Evolutionary conservation across 2,797 vertebrate species (phyloP).

Genomic region (Arctocebus calabarensis): DNA sequence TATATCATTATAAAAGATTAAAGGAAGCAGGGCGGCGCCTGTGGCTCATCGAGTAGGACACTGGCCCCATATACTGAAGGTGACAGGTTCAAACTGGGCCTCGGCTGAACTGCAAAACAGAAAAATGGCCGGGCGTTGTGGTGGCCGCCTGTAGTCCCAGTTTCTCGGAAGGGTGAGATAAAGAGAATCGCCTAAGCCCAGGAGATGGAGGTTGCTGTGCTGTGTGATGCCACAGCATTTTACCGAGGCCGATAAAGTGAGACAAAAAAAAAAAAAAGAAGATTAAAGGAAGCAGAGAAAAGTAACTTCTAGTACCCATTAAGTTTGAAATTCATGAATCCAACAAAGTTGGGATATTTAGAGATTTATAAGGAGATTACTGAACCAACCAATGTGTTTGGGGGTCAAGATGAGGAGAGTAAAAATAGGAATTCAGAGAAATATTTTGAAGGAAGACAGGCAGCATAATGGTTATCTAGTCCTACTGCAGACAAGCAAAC

Average conservation of each 20-base stretch:
- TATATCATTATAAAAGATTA: background rate
- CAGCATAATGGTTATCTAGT: conserved; percentile 30
- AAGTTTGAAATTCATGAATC: conserved; percentile 10
- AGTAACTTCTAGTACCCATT: background rate
- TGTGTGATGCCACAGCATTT: too few relatives aligned
- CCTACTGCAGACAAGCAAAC: background rate
- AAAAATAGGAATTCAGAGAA: background rate
- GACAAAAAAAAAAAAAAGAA: background rate
- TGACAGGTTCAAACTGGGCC: too few relatives aligned
- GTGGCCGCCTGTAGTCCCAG: too few relatives aligned
- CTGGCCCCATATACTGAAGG: too few relatives aligned
- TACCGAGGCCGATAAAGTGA: too few relatives aligned
- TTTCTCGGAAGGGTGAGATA: too few relatives aligned
- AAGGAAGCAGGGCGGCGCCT: background rate
- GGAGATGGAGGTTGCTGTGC: too few relatives aligned
- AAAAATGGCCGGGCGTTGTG: too few relatives aligned
- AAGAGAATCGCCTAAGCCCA: too few relatives aligned
- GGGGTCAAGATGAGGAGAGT: background rate
- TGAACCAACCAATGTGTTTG: background rate
- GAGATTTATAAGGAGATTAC: background rate
- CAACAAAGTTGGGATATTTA: background rate
- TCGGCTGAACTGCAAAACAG: too few relatives aligned
- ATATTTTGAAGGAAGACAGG: background rate
- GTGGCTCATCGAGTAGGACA: too few relatives aligned
- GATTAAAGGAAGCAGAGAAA: background rate